These are phyloP conservation scores for Nephrotoma guestfalica DNA, from an alignment of 2,888 invertebrate species.

Conservation along the genomic window DNA sequence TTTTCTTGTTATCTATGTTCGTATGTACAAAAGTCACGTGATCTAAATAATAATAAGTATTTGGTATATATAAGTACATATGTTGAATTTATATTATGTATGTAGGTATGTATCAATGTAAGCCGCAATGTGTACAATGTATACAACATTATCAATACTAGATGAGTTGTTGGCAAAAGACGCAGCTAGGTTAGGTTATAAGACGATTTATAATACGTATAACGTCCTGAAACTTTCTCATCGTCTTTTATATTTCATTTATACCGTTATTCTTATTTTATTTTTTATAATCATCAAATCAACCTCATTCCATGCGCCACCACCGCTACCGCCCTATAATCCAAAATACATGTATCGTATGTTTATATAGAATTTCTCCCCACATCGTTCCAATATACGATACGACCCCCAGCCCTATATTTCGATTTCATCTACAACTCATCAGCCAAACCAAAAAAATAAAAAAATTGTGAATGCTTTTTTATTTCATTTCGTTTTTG, in stretches of 20 bases:
- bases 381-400: background rate
- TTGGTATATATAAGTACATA: background rate
- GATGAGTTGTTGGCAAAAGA: background rate
- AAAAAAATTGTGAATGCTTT: background rate
- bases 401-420: background rate
- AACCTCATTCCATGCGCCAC: background rate
- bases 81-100: background rate
- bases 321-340: background rate
- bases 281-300: background rate
- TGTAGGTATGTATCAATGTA: background rate
- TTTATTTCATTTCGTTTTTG: background rate
- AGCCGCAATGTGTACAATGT: background rate
- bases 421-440: conserved; percentile 4
- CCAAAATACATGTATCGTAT: too few species aligned
- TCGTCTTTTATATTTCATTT: background rate
- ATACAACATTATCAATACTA: background rate
- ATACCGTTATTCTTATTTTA: background rate
- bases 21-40: background rate
- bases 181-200: background rate
- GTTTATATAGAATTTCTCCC: background rate
- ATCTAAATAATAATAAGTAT: background rate
- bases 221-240: background rate
- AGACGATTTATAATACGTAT: background rate
- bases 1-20: background rate
- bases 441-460: background rate